These are phyloP conservation scores for Novumbra hubbsi DNA, from an alignment of 2,797 vertebrate genomes.

Conservation along the genomic window DNA sequence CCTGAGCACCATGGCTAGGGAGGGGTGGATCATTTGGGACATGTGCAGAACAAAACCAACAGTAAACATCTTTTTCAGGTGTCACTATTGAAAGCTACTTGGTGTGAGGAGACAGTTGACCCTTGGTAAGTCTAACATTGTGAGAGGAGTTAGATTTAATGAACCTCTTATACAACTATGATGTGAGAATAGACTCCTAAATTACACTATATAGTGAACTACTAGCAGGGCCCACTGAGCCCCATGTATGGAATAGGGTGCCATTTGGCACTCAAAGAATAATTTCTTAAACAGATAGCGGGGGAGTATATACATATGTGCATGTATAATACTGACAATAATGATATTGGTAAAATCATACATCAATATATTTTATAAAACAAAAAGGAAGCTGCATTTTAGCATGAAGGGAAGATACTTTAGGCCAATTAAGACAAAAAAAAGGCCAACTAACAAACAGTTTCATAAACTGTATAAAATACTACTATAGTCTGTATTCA, in stretches of 20 bases:
- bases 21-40: too few relatives aligned
- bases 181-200: neutral
- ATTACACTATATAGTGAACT: neutral
- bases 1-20: too few relatives aligned
- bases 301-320: too few relatives aligned
- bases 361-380: neutral
- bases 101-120: slow-evolving; percentile 2
- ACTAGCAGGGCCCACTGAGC: too few relatives aligned
- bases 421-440: slow-evolving; percentile 18
- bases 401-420: slow-evolving; percentile 25
- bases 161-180: slow-evolving; percentile 28
- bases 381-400: slow-evolving; percentile 16
- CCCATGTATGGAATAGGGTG: too few relatives aligned
- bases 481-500: neutral
- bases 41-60: neutral
- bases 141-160: slow-evolving; percentile 21
- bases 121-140: neutral
- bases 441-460: neutral
- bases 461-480: too few relatives aligned
- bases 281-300: too few relatives aligned
- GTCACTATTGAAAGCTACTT: slow-evolving; percentile 8
- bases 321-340: too few relatives aligned
- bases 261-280: slow-evolving; percentile 8
- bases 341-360: too few relatives aligned
- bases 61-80: neutral